phyloP scores from a whole-genome alignment of 2,113 vertebrate species.

The Syrrhaptes paradoxus region DNA sequence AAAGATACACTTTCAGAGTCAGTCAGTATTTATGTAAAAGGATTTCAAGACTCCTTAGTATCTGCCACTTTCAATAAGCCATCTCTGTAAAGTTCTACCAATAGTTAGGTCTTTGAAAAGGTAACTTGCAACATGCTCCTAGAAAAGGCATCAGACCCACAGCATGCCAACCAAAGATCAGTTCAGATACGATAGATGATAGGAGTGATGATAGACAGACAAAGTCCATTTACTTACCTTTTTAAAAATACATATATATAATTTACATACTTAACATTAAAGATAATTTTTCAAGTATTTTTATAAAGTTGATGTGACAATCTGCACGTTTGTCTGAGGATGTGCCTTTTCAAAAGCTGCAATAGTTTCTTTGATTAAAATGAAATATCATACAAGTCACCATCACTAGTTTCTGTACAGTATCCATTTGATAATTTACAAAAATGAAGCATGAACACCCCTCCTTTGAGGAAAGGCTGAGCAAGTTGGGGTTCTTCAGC shows the following conservation, averaged over 20 bases:
- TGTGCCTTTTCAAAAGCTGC: neutral
- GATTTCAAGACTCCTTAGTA: neutral
- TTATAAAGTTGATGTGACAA: neutral
- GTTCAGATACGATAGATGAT: accelerated
- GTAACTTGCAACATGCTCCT: neutral
- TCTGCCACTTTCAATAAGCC: neutral
- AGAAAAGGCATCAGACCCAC: neutral
- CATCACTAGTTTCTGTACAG: neutral
- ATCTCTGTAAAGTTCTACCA: neutral
- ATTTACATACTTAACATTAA: neutral
- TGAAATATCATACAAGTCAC: neutral
- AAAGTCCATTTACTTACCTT: neutral
- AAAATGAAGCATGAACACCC: neutral
- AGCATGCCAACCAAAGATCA: neutral
- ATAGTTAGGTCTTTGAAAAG: neutral
- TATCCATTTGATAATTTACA: neutral
- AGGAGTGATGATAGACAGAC: neutral
- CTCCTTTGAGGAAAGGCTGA: neutral
- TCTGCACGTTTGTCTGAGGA: neutral
- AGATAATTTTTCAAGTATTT: neutral
- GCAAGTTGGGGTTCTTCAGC: neutral
- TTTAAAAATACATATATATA: neutral
- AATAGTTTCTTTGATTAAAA: neutral
- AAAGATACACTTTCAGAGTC: neutral
- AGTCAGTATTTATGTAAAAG: neutral